These are phyloP conservation scores for Metaphire vulgaris DNA, from an alignment of 1,140 invertebrate genomes.

Conservation along the genomic window DNA sequence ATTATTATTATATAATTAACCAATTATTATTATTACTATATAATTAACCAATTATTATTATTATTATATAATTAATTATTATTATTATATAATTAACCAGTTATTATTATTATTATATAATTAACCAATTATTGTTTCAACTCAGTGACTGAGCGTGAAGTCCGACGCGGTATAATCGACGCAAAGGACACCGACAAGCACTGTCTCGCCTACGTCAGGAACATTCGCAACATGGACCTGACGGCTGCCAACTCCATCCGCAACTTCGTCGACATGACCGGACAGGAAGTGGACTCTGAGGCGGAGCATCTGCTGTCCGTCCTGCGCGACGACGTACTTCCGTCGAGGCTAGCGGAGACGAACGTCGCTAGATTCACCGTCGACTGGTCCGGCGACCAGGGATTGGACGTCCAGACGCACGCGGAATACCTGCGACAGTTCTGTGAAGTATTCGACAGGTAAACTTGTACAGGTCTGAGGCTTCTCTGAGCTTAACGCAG, in stretches of 20 bases:
- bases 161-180: conserved; percentile 26
- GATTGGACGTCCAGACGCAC: conserved; percentile 84
- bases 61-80: too few relatives aligned
- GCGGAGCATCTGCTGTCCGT: conserved; percentile 47
- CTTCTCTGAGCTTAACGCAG: too few relatives aligned
- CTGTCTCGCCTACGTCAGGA: conserved; percentile 73
- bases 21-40: too few relatives aligned
- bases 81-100: too few relatives aligned
- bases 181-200: conserved; percentile 16
- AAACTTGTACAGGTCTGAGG: too few relatives aligned
- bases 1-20: too few relatives aligned
- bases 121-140: too few relatives aligned
- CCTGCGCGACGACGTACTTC: conserved; percentile 32
- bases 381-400: conserved; percentile 93
- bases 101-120: too few relatives aligned
- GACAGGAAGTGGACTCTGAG: conserved; percentile 83
- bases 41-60: too few relatives aligned
- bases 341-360: conserved; percentile 38
- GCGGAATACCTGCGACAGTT: conserved; percentile 91
- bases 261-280: conserved; percentile 86
- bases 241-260: conserved; percentile 82
- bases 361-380: conserved; percentile 67
- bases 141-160: conserved; percentile 31
- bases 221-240: conserved; percentile 95
- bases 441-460: conserved; percentile 57